phyloP scores from a whole-genome alignment of 2,888 invertebrate genomes.

The Chrysodeixis includens region DNA sequence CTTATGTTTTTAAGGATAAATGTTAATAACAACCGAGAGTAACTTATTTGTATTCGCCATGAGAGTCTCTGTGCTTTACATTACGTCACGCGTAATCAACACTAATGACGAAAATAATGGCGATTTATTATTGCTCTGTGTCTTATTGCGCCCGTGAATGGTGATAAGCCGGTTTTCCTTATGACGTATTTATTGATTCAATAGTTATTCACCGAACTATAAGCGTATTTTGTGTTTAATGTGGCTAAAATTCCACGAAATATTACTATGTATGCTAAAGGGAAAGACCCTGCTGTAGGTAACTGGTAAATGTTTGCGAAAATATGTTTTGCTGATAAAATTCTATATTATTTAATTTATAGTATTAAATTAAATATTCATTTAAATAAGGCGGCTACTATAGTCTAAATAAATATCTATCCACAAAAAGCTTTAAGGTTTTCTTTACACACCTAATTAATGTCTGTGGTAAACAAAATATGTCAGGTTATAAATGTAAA shows the following conservation, averaged over 20 bases:
- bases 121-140: conserved; percentile 21
- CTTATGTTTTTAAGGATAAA: no score
- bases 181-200: not conserved
- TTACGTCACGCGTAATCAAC: conserved; percentile 31
- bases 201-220: not conserved
- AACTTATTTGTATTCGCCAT: no score
- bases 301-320: no score
- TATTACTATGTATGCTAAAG: not conserved
- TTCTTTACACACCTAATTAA: not conserved
- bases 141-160: conserved; percentile 7
- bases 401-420: no score
- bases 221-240: not conserved
- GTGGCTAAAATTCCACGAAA: not conserved
- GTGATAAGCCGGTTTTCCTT: not conserved
- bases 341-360: no score
- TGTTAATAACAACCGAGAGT: no score
- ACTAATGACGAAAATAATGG: conserved; percentile 17
- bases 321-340: no score
- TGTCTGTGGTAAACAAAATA: not conserved
- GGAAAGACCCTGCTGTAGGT: no score
- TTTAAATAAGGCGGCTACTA: no score
- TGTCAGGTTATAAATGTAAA: not conserved
- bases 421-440: no score
- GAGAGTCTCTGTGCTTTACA: no score
- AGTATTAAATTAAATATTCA: no score